Percentiles rank a stretch among this genome's conserved stretches.
Evolutionary conservation across 2,888 invertebrate genomes (phyloP).

Genomic region (Pegoplata infirma): DNA sequence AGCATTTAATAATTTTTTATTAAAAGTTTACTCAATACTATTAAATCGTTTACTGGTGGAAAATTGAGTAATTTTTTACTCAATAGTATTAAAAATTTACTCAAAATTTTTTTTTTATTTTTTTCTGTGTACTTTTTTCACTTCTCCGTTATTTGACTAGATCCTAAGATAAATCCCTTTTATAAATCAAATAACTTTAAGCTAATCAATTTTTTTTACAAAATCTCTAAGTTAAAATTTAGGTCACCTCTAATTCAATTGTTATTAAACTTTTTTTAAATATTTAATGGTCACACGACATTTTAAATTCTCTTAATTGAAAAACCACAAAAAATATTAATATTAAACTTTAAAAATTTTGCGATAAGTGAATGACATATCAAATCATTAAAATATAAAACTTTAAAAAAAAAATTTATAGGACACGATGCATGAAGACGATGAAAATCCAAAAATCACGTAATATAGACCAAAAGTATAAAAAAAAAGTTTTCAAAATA

Average conservation of each 20-base stretch:
- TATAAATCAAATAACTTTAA: no score
- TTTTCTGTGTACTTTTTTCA: no score
- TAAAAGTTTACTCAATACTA: no score
- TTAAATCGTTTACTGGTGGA: no score
- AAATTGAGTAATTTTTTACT: no score
- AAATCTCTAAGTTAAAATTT: conserved; percentile 5
- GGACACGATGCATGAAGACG: conserved; percentile 52
- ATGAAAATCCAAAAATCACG: conserved; percentile 39
- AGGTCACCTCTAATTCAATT: conserved; percentile 29
- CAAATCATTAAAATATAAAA: conserved; percentile 42
- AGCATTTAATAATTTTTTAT: no score
- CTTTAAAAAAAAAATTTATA: conserved; percentile 39
- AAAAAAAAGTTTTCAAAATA: conserved; percentile 18
- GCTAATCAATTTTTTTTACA: no score
- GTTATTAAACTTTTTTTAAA: conserved; percentile 22
- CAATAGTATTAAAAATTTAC: no score
- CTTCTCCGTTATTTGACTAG: no score
- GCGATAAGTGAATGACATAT: conserved; percentile 45
- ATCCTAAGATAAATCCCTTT: no score
- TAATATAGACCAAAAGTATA: conserved; percentile 44
- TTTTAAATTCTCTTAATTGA: conserved; percentile 47
- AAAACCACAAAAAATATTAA: conserved; percentile 14
- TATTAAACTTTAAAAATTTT: conserved; percentile 43
- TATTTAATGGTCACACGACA: conserved; percentile 51
- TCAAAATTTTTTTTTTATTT: no score